A percentile compares a stretch with the other conserved stretches of the same genome.
phyloP scores from a whole-genome alignment of 2,113 vertebrate genomes.

The Pachyramphus minor region DNA sequence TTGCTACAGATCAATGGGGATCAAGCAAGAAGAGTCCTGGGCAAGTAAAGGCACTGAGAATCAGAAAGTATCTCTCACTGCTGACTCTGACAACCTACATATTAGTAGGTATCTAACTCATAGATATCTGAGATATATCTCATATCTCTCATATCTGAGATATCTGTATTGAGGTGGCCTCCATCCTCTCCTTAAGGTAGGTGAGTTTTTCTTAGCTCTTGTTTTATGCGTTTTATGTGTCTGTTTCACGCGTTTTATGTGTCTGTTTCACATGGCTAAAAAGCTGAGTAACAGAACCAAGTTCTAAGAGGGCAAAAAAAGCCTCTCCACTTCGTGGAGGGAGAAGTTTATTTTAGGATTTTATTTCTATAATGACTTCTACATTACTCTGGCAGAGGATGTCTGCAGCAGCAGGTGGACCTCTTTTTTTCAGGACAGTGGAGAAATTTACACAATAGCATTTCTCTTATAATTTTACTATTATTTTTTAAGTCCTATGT shows the following conservation, averaged over 20 bases:
- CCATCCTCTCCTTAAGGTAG: neutral
- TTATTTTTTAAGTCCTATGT: neutral
- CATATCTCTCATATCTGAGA: neutral
- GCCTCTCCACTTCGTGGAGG: rapidly evolving
- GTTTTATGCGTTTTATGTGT: rapidly evolving
- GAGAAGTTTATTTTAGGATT: neutral
- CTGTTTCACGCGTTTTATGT: rapidly evolving
- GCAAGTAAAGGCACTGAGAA: neutral
- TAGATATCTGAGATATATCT: too few species aligned
- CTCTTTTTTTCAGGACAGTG: neutral
- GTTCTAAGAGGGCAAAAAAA: neutral
- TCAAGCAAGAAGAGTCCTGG: neutral
- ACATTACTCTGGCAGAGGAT: neutral
- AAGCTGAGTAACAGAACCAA: neutral
- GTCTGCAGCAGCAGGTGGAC: neutral
- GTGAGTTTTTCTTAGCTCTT: neutral
- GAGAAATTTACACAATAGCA: neutral
- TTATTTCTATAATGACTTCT: neutral
- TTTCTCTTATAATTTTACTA: neutral
- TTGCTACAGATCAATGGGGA: neutral
- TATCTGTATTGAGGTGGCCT: neutral
- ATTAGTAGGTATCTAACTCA: too few species aligned
- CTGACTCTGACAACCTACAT: neutral
- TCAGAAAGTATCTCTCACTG: neutral
- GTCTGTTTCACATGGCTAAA: neutral